phyloP scores from a whole-genome alignment of 2,888 invertebrate species.

The Macaria notata region DNA sequence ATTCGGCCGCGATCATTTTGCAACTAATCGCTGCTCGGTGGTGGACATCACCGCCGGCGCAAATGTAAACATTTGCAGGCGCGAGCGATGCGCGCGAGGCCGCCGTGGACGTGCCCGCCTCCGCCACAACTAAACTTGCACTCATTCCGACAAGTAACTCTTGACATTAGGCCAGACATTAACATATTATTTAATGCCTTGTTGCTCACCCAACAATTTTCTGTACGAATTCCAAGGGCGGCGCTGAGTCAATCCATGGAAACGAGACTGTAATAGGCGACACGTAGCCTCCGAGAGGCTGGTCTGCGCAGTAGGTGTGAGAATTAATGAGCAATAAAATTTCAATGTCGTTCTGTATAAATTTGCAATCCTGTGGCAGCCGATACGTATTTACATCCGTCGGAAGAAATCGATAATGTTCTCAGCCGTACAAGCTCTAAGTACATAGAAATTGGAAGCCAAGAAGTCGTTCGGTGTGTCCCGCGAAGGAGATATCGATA shows the following conservation, averaged over 20 bases:
- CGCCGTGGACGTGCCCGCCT: conserved; percentile 63
- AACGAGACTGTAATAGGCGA: conserved; percentile 1
- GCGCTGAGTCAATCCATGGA: conserved; percentile 5
- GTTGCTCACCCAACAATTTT: conserved; percentile 6
- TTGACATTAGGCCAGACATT: conserved; percentile 18
- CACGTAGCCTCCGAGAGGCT: conserved; percentile 3
- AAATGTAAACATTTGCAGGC: conserved; percentile 82
- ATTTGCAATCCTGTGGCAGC: conserved; percentile 8
- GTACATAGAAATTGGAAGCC: too few relatives aligned
- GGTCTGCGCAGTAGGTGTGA: conserved; percentile 2
- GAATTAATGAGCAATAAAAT: conserved; percentile 3
- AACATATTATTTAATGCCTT: conserved; percentile 16
- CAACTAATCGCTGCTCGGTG: conserved; percentile 73
- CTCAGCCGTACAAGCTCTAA: too few relatives aligned
- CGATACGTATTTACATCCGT: conserved; percentile 1
- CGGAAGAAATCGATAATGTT: too few relatives aligned
- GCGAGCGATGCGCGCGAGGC: conserved; percentile 69
- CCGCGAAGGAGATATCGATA: neutral
- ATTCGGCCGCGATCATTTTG: conserved; percentile 77
- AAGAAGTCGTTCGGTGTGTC: too few relatives aligned
- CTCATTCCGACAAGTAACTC: conserved; percentile 24
- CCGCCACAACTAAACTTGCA: conserved; percentile 41
- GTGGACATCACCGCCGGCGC: conserved; percentile 63
- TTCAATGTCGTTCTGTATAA: conserved; percentile 6
- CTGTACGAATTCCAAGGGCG: conserved; percentile 14